Conservation (phyloP, 2,888 invertebrate species). For the Drosophila affinis region DNA sequence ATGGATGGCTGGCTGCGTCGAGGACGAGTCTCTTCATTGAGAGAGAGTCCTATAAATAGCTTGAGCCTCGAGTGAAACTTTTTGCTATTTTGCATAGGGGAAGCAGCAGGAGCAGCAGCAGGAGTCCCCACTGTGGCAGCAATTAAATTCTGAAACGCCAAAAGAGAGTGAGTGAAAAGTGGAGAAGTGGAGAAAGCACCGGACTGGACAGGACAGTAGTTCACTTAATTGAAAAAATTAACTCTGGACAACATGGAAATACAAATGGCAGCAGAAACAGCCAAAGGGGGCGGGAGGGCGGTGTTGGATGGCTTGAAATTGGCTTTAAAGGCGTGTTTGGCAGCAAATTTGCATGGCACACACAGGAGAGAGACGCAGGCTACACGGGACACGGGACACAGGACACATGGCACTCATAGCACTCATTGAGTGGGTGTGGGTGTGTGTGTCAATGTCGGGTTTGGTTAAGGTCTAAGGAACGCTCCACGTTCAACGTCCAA, state of each 20-base stretch:
- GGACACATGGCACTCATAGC: slow-evolving; percentile 30
- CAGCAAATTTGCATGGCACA: slow-evolving; percentile 60
- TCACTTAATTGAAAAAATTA: slow-evolving; percentile 72
- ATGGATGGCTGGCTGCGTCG: slow-evolving; percentile 9
- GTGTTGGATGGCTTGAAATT: slow-evolving; percentile 50
- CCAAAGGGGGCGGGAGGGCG: background rate
- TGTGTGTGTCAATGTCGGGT: slow-evolving; percentile 55
- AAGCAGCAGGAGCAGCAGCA: background rate
- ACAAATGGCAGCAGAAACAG: slow-evolving; percentile 15
- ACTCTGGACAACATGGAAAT: slow-evolving; percentile 47
- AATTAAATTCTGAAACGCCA: slow-evolving; percentile 45
- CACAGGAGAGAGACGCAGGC: slow-evolving; percentile 1
- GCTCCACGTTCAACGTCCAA: slow-evolving; percentile 13
- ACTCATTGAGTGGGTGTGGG: slow-evolving; percentile 21
- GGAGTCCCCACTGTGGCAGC: slow-evolving; percentile 3
- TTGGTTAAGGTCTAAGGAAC: slow-evolving; percentile 50
- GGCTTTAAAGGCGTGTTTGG: slow-evolving; percentile 62
- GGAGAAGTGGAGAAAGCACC: background rate
- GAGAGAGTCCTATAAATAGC: slow-evolving; percentile 44
- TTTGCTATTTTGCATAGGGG: slow-evolving; percentile 39
- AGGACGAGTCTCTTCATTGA: slow-evolving; percentile 23
- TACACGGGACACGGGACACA: slow-evolving; percentile 22
- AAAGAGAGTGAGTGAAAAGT: slow-evolving; percentile 14
- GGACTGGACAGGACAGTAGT: slow-evolving; percentile 35
- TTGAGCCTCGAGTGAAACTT: slow-evolving; percentile 39